phyloP scores from a whole-genome alignment of 92 coral and sea anemone species.

The Zoanthus sociatus region DNA sequence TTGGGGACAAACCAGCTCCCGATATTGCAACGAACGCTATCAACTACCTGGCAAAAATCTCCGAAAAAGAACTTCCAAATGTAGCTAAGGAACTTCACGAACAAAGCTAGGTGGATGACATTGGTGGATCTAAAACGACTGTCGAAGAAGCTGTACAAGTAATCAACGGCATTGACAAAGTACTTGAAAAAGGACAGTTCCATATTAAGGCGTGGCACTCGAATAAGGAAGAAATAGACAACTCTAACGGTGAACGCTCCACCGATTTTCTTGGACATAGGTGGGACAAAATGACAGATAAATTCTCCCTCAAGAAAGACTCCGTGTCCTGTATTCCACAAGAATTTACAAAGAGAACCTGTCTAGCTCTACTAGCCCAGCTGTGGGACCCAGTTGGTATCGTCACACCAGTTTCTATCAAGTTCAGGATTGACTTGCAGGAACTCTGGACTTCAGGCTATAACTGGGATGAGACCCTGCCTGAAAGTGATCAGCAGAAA shows the following conservation, averaged over 20 bases:
- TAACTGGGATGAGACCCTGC: conserved; percentile 73
- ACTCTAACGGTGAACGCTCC: conserved; percentile 34
- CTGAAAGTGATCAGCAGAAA: conserved; percentile 58
- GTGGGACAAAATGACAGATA: conserved; percentile 66
- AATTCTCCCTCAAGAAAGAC: conserved; percentile 67
- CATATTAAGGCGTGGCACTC: conserved; percentile 67
- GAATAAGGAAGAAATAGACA: conserved; percentile 52
- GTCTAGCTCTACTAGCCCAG: conserved; percentile 63
- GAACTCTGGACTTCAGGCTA: conserved; percentile 73
- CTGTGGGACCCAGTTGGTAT: conserved; percentile 74
- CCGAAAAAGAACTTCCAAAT: conserved; percentile 53
- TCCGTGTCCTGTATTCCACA: conserved; percentile 24
- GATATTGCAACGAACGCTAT: conserved; percentile 56
- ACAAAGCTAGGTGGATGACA: conserved; percentile 67
- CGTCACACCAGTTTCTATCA: conserved; percentile 61
- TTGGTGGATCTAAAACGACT: conserved; percentile 62
- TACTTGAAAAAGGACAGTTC: conserved; percentile 65
- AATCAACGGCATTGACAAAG: conserved; percentile 55
- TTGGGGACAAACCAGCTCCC: conserved; percentile 78
- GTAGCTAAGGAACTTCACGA: conserved; percentile 66
- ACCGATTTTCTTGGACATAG: conserved; percentile 67
- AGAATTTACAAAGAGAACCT: conserved; percentile 61
- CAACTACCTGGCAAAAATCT: conserved; percentile 58
- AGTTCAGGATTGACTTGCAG: conserved; percentile 67
- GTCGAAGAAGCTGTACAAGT: conserved; percentile 52